Conservation (phyloP, 2,113 vertebrate genomes). For the Alosa alosa region DNA sequence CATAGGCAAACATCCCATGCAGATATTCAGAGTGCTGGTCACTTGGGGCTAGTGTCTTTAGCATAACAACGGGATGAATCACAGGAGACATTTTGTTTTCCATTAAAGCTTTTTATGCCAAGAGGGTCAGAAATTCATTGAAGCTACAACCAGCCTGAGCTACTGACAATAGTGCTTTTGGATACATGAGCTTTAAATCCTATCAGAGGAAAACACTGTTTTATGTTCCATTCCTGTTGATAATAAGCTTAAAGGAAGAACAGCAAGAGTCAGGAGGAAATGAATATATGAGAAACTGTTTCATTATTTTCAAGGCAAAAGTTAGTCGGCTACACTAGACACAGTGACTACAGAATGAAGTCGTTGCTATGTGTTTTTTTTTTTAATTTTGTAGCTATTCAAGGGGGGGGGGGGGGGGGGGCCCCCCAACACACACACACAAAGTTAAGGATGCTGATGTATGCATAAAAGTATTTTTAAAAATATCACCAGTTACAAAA, state of each 20-base stretch:
- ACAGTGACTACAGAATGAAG: not conserved
- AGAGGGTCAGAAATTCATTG: conserved; percentile 65
- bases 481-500: not conserved
- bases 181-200: conserved; percentile 67
- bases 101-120: conserved; percentile 64
- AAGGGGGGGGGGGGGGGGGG: too few species aligned
- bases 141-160: conserved; percentile 72
- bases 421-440: too few species aligned
- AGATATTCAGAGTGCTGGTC: conserved; percentile 69
- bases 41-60: conserved; percentile 72
- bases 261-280: conserved; percentile 55
- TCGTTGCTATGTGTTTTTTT: too few species aligned
- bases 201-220: conserved; percentile 61
- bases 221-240: conserved; percentile 64
- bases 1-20: conserved; percentile 75
- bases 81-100: conserved; percentile 70
- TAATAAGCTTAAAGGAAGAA: conserved; percentile 65
- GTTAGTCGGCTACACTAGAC: not conserved
- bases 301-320: conserved; percentile 36
- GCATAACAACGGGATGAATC: conserved; percentile 79
- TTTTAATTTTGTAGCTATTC: too few species aligned
- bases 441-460: too few species aligned
- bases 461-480: not conserved
- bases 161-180: conserved; percentile 73
- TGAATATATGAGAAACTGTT: conserved; percentile 64